Evolutionary conservation across 2,113 vertebrate genomes (phyloP).

Genomic region (Rutilus rutilus): DNA sequence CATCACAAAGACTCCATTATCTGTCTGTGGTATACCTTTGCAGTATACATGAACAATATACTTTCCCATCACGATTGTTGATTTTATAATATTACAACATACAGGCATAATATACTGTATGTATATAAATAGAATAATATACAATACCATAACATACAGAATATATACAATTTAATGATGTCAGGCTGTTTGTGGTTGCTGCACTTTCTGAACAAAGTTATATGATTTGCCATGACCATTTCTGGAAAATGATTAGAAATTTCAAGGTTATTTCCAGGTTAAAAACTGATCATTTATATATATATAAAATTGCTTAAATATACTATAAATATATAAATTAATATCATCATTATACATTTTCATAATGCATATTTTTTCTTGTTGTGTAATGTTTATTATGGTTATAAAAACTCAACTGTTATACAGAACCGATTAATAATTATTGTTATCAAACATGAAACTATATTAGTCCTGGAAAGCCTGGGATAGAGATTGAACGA

Average conservation of each 20-base stretch:
- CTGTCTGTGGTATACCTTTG: neutral
- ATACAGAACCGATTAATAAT: no score
- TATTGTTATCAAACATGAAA: neutral
- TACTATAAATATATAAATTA: no score
- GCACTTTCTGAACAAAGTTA: neutral
- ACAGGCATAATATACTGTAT: neutral
- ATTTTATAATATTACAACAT: neutral
- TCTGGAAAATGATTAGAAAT: neutral
- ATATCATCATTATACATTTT: no score
- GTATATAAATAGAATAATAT: neutral
- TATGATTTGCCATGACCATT: neutral
- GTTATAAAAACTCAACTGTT: no score
- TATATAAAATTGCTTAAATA: neutral
- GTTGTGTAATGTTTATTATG: no score
- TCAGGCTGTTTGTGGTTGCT: neutral
- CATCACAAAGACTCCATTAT: constrained; percentile 37
- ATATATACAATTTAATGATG: neutral
- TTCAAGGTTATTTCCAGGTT: neutral
- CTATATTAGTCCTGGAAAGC: no score
- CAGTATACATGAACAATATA: neutral
- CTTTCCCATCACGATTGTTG: neutral
- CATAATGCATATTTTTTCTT: no score
- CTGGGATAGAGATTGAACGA: no score
- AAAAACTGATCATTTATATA: neutral
- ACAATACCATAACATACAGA: neutral